A percentile compares a stretch with the other conserved stretches of the same genome.
Evolutionary conservation across 2,113 vertebrate species (phyloP).

Genomic region (Callionymus lyra): DNA sequence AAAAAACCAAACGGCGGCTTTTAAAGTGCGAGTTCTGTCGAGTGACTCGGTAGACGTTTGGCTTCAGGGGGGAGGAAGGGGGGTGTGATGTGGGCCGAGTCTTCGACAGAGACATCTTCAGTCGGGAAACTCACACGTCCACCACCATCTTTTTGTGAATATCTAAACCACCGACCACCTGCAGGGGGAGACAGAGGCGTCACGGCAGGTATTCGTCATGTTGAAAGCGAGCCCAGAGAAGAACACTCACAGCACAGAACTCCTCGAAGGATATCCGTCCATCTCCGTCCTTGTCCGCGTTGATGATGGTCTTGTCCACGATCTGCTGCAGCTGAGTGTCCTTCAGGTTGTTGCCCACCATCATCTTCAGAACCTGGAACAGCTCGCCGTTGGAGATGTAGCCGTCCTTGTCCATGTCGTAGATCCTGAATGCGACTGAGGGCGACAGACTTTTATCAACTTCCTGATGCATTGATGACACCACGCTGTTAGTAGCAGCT

Average conservation of each 20-base stretch:
- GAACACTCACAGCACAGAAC: conserved; percentile 97
- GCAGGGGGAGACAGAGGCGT: conserved; percentile 5
- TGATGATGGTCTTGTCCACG: conserved; percentile 99
- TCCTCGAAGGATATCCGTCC: conserved; percentile 99
- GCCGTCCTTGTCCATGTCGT: conserved; percentile 99
- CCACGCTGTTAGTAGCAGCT: background rate
- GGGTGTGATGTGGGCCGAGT: no score
- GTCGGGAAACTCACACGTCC: conserved; percentile 88
- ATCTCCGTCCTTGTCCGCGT: conserved; percentile 97
- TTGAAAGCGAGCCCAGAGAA: no score
- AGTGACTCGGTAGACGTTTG: no score
- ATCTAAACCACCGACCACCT: conserved; percentile 98
- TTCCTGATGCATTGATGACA: no score
- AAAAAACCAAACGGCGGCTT: no score
- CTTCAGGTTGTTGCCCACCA: conserved; percentile 99
- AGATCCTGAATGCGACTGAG: conserved; percentile 95
- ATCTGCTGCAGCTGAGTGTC: conserved; percentile 99
- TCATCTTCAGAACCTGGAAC: conserved; percentile 99
- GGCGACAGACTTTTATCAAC: no score
- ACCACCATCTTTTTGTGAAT: conserved; percentile 99
- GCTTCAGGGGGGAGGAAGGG: no score
- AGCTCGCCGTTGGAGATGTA: conserved; percentile 99
- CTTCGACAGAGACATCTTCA: no score
- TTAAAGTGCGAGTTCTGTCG: no score
- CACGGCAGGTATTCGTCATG: no score